Evolutionary conservation across 2,888 invertebrate genomes (phyloP).

Genomic region (Phlogophora meticulosa): DNA sequence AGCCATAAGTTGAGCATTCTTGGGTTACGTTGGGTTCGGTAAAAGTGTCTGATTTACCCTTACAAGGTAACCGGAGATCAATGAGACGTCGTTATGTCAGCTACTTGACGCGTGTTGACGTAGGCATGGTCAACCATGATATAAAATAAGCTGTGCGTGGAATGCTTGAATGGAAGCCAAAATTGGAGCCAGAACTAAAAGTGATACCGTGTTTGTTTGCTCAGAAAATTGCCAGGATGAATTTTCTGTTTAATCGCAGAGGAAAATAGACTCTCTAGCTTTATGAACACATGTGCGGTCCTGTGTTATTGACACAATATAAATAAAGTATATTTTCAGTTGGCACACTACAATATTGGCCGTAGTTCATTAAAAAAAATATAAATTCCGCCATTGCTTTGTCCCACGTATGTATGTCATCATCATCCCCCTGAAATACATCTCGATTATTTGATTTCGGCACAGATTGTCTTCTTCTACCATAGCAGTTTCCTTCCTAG

Average conservation of each 20-base stretch:
- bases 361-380: too few relatives aligned
- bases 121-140: background rate
- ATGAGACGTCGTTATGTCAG: conserved; percentile 6
- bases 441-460: too few relatives aligned
- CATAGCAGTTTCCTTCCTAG: too few relatives aligned
- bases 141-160: background rate
- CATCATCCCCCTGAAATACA: too few relatives aligned
- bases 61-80: conserved; percentile 51
- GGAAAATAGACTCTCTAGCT: background rate
- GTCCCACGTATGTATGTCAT: too few relatives aligned
- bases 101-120: conserved; percentile 29
- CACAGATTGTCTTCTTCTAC: too few relatives aligned
- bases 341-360: too few relatives aligned
- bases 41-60: conserved; percentile 59
- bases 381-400: too few relatives aligned
- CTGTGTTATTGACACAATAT: too few relatives aligned
- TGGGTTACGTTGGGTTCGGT: conserved; percentile 53
- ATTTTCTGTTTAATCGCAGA: background rate
- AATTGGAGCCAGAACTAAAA: background rate
- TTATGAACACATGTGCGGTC: too few relatives aligned
- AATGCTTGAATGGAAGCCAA: background rate
- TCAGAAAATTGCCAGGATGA: background rate
- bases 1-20: conserved; percentile 48
- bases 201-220: background rate
- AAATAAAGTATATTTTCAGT: too few relatives aligned